These are phyloP conservation scores for Pollenia griseotomentosa DNA, from an alignment of 2,888 invertebrate genomes.

Conservation along the genomic window DNA sequence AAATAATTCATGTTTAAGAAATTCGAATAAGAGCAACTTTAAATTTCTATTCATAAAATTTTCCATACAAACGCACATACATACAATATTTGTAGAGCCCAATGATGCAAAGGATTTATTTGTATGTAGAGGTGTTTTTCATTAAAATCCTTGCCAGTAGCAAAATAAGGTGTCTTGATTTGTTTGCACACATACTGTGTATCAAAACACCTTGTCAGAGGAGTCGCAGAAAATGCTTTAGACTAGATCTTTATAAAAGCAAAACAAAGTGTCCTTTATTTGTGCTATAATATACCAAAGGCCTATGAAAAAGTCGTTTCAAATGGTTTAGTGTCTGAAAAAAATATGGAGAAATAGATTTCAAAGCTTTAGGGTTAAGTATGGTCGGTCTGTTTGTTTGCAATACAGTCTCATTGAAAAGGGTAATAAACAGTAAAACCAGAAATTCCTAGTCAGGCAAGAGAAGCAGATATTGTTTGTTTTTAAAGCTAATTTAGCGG, in stretches of 20 bases:
- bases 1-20: constrained; percentile 47
- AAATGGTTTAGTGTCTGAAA: constrained; percentile 27
- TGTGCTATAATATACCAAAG: constrained; percentile 29
- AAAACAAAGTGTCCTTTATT: constrained; percentile 40
- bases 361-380: constrained; percentile 55
- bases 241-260: not conserved
- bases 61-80: too few relatives aligned
- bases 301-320: constrained; percentile 19
- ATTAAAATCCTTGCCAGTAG: constrained; percentile 59
- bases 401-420: constrained; percentile 35
- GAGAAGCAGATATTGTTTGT: constrained; percentile 3
- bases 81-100: not conserved
- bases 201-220: constrained; percentile 23
- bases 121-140: constrained; percentile 34
- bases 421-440: constrained; percentile 18
- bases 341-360: constrained; percentile 14
- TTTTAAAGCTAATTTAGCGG: constrained; percentile 25
- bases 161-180: constrained; percentile 55
- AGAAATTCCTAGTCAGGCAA: not conserved
- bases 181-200: constrained; percentile 39
- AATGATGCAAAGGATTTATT: not conserved
- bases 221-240: not conserved
- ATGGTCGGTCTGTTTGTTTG: constrained; percentile 49
- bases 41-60: constrained; percentile 10
- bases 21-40: constrained; percentile 8